Evolutionary conservation across 2,888 invertebrate genomes (phyloP).

Genomic region (Cephus nigrinus): DNA sequence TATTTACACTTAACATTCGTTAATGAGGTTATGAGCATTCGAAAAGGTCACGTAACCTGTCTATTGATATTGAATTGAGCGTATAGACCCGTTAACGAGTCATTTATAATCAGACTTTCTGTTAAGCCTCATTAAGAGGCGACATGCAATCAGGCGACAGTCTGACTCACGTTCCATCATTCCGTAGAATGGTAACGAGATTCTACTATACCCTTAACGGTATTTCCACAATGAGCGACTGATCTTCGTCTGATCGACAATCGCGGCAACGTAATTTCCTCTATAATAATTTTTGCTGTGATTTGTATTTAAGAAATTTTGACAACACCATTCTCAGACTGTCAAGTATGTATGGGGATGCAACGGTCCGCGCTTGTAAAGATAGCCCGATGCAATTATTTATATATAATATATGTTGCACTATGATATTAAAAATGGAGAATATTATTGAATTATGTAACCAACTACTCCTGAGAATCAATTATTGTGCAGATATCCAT

Average conservation of each 20-base stretch:
- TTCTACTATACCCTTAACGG: background rate
- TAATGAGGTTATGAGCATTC: background rate
- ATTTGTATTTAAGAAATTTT: background rate
- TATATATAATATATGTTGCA: slow-evolving; percentile 36
- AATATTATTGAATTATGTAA: background rate
- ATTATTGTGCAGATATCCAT: background rate
- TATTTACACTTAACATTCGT: background rate
- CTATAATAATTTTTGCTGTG: background rate
- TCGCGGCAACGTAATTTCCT: background rate
- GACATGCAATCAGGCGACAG: background rate
- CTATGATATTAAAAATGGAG: slow-evolving; percentile 9
- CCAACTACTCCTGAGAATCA: background rate
- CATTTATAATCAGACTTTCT: background rate
- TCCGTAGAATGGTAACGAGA: background rate
- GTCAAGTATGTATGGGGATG: background rate
- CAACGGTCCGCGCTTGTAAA: background rate
- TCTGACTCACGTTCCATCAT: background rate
- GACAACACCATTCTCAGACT: background rate
- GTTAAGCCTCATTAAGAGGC: background rate
- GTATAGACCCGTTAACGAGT: background rate
- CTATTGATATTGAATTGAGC: background rate
- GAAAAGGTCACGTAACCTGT: background rate
- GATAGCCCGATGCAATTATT: slow-evolving; percentile 22
- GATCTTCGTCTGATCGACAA: background rate
- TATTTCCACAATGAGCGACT: background rate